Evolutionary conservation across 2,888 invertebrate genomes (phyloP), one percentile per base, ranked within the genome.

Genomic region (Habroteleia sp.): DNA sequence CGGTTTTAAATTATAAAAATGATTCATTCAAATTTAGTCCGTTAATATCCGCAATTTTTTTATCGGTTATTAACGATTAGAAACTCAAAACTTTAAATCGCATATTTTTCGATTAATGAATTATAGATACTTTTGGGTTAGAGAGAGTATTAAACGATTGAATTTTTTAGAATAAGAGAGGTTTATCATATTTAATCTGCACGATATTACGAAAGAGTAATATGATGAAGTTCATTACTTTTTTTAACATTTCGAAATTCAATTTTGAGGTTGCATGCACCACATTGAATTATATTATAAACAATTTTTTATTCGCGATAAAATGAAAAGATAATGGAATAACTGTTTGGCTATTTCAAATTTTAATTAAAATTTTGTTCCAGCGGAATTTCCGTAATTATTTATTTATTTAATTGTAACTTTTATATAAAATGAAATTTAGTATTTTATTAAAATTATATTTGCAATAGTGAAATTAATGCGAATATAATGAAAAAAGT

Each of bases 321-420:
- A 42, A 56, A 56, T 17, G 56, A 42, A 42, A 56, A 56, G 56
- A 56, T 56, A 56, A 56, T 56, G 42, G 31, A 56, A 42, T 56
- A 31, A 56, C 29, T 42, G 42, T 56, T 56, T 56, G 27, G 42
- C 14, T 41, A 41, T 54, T 54, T 54, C 17, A 41, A 56, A 31
- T 42, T 56, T 56, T 56, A 56, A 56, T 56, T 56, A 56, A 56
- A 56, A 56, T 39, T 56, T 41, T 23, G 31, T 23, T 33, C 14
- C 20, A 20, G 33, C 31, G 42, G 31, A 42, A 56, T 56, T 23
- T 42, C 8, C n/a, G 16, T 16, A 35, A 35, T 13, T 13, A 35
- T 27, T 50, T 50, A 50, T 50, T 50, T 50, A 33, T 50, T 46
- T 46, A 46, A 11, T 50, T 35, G 29, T 50, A 29, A 50, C 20